Evolutionary conservation across 2,888 invertebrate genomes (phyloP).

Genomic region (Leptura quadrifasciata): DNA sequence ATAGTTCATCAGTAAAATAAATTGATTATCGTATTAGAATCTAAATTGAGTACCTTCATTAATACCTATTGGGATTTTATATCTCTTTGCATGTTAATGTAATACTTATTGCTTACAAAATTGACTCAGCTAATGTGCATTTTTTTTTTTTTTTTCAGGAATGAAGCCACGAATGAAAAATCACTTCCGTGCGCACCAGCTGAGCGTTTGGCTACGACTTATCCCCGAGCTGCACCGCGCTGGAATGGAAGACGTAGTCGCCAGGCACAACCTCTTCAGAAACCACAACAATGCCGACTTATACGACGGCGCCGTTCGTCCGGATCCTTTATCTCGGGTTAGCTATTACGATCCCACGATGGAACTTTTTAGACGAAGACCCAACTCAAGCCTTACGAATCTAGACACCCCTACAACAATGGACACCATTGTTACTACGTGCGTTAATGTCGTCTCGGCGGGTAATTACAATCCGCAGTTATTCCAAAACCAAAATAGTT

Average conservation of each 20-base stretch:
- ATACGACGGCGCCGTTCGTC: conserved; percentile 92
- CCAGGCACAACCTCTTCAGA: conserved; percentile 91
- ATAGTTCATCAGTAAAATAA: no score
- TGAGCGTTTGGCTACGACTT: conserved; percentile 95
- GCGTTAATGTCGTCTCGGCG: conserved; percentile 78
- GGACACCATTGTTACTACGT: conserved; percentile 83
- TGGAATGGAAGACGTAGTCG: conserved; percentile 92
- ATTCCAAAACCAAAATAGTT: conserved; percentile 77
- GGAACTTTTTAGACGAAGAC: conserved; percentile 78
- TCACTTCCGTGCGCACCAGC: conserved; percentile 95
- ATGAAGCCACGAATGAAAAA: conserved; percentile 93
- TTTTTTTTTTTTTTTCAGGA: conserved; percentile 77
- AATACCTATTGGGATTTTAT: no score
- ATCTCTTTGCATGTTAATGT: no score
- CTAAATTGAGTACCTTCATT: no score
- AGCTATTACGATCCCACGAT: conserved; percentile 79
- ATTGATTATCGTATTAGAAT: no score
- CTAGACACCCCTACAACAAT: conserved; percentile 82
- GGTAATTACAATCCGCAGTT: conserved; percentile 75
- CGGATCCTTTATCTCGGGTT: conserved; percentile 85
- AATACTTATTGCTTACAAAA: no score
- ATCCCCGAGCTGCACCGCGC: conserved; percentile 93
- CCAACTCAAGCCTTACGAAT: conserved; percentile 77
- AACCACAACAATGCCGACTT: conserved; percentile 92
- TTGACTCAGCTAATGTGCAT: background rate